These are phyloP conservation scores for Pristionchus pacificus DNA, from an alignment of 1,140 invertebrate species.

Conservation along the genomic window DNA sequence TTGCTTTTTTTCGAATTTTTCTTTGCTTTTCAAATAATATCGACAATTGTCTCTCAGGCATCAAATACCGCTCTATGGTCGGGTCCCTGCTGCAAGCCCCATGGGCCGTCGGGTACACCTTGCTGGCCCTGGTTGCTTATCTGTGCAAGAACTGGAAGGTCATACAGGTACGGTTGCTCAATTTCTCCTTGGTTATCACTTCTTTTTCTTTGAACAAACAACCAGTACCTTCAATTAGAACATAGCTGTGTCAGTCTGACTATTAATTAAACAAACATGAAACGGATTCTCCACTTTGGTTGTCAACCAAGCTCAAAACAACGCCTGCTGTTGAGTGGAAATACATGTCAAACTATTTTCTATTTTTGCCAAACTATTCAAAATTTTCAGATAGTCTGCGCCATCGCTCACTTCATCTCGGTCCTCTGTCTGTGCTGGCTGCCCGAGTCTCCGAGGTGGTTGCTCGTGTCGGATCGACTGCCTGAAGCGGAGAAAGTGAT, in stretches of 20 bases:
- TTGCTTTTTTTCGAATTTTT: too few relatives aligned
- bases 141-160: constrained; percentile 52
- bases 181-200: too few relatives aligned
- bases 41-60: constrained; percentile 32
- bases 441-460: constrained; percentile 52
- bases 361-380: too few relatives aligned
- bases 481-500: constrained; percentile 54
- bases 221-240: too few relatives aligned
- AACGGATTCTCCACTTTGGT: too few relatives aligned
- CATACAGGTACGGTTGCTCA: constrained; percentile 46
- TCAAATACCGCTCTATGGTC: constrained; percentile 52
- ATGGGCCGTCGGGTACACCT: constrained; percentile 54
- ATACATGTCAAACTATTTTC: too few relatives aligned
- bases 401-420: constrained; percentile 46
- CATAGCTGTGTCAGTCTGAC: too few relatives aligned
- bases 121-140: constrained; percentile 53
- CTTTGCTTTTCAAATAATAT: too few relatives aligned
- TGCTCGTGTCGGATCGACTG: constrained; percentile 53
- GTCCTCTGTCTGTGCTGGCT: constrained; percentile 53
- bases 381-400: constrained; percentile 51
- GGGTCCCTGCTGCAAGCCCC: constrained; percentile 53
- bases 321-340: too few relatives aligned
- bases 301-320: too few relatives aligned
- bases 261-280: too few relatives aligned
- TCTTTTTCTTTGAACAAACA: too few relatives aligned